Evolutionary conservation across 1,140 invertebrate species (phyloP), one percentile per base, ranked within the genome.

Genomic region (Agrypnia vestita): DNA sequence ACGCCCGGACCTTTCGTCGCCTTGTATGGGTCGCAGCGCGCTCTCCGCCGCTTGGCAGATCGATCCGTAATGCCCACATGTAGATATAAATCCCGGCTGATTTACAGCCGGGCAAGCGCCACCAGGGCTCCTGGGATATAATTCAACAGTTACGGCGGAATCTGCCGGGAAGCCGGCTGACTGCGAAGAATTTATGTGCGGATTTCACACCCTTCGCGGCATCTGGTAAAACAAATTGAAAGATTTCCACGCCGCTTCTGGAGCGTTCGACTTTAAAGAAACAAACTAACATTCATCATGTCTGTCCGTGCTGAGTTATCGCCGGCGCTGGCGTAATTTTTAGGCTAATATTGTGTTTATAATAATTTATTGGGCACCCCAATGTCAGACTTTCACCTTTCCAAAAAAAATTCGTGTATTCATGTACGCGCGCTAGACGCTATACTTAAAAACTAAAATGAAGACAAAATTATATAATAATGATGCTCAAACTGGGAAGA

Each of bases 41-140:
- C 62, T 47, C 67, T 56, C 46, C 55, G 79, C 11, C 67, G 51
- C 64, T 69, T 44, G 64, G 46, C 35, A 49, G 64, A 69, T 49
- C 19, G 64, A 78, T 46, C 56, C 21, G 55, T 59, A 59, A 64
- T 64, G 47, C 59, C 75, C 25, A 44, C 75, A 56, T 56, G 75
- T 47, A 35, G 25, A 35, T 35, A 64, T 67, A 61, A 77, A 77
- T 51, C 75, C 67, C 59, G 69, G 49, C 56, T 79, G 71, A 72
- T 53, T 43, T 44, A 62, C 15, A 10, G 51, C n/a, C 61, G 35
- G 17, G 44, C 44, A 35, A 44, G 12, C 35, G 59, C 43, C 46
- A 47, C 73, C 6, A 35, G 19, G 11, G 21, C 21, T 59, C 55
- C 55, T 11, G 15, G 21, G 55, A 17, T 59, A 59, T 59, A 59